phyloP scores from a whole-genome alignment of 1,140 invertebrate species.

The Cydia splendana region DNA sequence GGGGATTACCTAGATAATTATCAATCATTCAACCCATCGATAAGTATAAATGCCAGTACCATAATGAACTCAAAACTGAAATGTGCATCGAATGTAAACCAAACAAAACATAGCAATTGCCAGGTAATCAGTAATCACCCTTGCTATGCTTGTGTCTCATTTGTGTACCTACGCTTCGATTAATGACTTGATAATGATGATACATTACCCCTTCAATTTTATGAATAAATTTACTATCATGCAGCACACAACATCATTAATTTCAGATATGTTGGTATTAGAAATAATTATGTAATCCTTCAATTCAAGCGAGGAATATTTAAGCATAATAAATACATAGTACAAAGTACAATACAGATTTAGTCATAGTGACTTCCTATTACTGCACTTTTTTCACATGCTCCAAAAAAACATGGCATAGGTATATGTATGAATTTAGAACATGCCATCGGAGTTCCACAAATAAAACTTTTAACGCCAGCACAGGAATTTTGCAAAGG shows the following conservation, averaged over 20 bases:
- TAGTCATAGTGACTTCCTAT: too few relatives aligned
- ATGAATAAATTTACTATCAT: slow-evolving; percentile 23
- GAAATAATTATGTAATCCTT: neutral
- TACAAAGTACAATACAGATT: too few relatives aligned
- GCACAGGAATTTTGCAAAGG: too few relatives aligned
- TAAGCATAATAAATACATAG: neutral
- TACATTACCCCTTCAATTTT: slow-evolving; percentile 6
- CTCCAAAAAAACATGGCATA: too few relatives aligned
- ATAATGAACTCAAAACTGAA: neutral
- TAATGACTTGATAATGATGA: slow-evolving; percentile 13
- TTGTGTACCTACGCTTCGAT: slow-evolving; percentile 6
- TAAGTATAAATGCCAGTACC: neutral
- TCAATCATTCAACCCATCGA: neutral
- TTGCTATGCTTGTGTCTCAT: neutral
- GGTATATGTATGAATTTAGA: too few relatives aligned
- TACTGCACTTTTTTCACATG: too few relatives aligned
- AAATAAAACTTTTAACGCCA: too few relatives aligned
- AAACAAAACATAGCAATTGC: neutral
- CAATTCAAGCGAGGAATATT: neutral
- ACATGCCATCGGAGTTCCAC: too few relatives aligned
- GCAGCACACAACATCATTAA: neutral
- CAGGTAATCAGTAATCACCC: slow-evolving; percentile 10
- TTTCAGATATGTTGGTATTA: neutral
- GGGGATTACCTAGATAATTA: too few relatives aligned
- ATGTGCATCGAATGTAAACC: neutral